These are phyloP conservation scores for Macrobrachium nipponense DNA, from an alignment of 1,140 invertebrate species.

Conservation along the genomic window DNA sequence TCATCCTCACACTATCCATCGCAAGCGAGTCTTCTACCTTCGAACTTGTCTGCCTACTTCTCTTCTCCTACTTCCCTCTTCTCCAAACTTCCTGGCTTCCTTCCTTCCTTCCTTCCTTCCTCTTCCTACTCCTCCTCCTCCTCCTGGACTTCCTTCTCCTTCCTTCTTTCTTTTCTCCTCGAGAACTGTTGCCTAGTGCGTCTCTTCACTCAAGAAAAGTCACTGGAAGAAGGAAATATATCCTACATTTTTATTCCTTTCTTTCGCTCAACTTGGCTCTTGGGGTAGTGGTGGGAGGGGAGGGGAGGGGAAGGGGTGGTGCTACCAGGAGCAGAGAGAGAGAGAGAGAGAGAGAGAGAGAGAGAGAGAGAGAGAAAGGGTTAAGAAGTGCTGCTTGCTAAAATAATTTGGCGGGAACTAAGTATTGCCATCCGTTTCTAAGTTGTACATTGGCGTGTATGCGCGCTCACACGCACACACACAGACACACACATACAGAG, in stretches of 20 bases:
- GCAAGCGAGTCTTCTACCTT: background rate
- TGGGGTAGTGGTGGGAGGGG: background rate
- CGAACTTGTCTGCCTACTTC: background rate
- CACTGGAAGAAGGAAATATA: constrained; percentile 32
- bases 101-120: background rate
- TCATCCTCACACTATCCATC: too few species aligned
- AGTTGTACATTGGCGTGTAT: background rate
- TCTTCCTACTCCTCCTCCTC: background rate
- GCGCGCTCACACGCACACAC: too few species aligned
- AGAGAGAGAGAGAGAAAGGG: background rate
- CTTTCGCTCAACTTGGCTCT: constrained; percentile 7
- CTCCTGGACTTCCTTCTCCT: background rate
- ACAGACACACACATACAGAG: too few species aligned
- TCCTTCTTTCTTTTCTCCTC: background rate
- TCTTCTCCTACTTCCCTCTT: background rate
- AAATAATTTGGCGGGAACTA: constrained; percentile 40
- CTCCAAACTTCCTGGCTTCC: background rate
- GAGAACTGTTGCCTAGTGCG: background rate
- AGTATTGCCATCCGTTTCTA: constrained; percentile 22
- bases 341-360: background rate
- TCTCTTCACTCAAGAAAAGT: constrained; percentile 13
- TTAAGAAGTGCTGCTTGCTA: constrained; percentile 9
- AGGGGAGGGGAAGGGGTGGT: background rate
- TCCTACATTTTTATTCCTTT: constrained; percentile 6
- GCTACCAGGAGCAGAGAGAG: too few species aligned